These are phyloP conservation scores for Paedocypris sp. DNA, from an alignment of 2,113 vertebrate genomes.

Conservation along the genomic window DNA sequence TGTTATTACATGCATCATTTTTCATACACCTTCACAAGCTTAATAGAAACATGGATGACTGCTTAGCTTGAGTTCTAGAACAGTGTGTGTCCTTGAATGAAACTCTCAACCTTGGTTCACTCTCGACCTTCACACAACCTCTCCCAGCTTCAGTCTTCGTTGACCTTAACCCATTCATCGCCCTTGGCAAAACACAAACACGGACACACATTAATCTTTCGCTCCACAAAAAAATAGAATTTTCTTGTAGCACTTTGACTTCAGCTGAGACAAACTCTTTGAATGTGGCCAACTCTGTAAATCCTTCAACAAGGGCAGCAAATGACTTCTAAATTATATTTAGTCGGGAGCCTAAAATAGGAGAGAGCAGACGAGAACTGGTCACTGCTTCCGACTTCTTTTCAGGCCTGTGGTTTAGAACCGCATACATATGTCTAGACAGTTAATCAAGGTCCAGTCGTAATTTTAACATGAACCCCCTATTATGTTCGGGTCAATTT, in stretches of 20 bases:
- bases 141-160: slow-evolving; percentile 21
- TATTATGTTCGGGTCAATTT: too few relatives aligned
- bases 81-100: slow-evolving; percentile 19
- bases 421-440: neutral
- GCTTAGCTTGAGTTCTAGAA: neutral
- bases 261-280: slow-evolving; percentile 9
- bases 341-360: neutral
- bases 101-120: slow-evolving; percentile 12
- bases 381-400: neutral
- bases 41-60: neutral
- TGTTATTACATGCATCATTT: too few relatives aligned
- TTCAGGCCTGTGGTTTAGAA: neutral
- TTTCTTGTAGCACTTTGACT: slow-evolving; percentile 8
- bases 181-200: slow-evolving; percentile 27
- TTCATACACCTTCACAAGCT: too few relatives aligned
- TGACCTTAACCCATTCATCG: slow-evolving; percentile 29
- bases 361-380: neutral
- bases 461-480: too few relatives aligned
- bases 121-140: slow-evolving; percentile 22
- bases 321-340: neutral
- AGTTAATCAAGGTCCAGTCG: neutral
- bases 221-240: slow-evolving; percentile 17
- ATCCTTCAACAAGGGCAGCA: slow-evolving; percentile 24
- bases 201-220: slow-evolving; percentile 33
- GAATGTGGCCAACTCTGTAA: neutral